These are phyloP conservation scores for Eulemur macaco DNA, from an alignment of 2,113 vertebrate genomes.

Conservation along the genomic window DNA sequence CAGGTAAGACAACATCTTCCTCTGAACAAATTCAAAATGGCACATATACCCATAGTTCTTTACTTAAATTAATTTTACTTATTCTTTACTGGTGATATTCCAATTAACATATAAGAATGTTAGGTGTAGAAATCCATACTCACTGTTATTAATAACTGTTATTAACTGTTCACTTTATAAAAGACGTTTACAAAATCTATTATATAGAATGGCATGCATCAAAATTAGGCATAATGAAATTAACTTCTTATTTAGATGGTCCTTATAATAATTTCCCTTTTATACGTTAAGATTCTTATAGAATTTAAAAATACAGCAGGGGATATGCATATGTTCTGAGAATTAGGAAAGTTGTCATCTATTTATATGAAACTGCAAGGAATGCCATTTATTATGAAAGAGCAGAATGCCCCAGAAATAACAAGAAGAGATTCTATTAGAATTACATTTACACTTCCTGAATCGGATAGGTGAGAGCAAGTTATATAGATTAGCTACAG, in stretches of 20 bases:
- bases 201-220: neutral
- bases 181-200: neutral
- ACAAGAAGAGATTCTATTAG: neutral
- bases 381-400: neutral
- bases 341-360: neutral
- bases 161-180: neutral
- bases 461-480: neutral
- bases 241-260: neutral
- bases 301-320: neutral
- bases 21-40: slow-evolving; percentile 45
- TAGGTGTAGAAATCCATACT: slow-evolving; percentile 37
- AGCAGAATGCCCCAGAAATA: neutral
- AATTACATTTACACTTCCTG: neutral
- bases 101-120: slow-evolving; percentile 52
- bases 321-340: neutral
- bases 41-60: neutral
- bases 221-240: neutral
- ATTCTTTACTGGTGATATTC: neutral
- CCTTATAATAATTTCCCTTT: neutral
- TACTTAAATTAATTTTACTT: slow-evolving; percentile 39
- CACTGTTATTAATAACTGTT: slow-evolving; percentile 37
- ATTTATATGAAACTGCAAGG: neutral
- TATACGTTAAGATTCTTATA: too few species aligned
- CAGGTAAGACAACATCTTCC: slow-evolving; percentile 20
- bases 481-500: neutral